Evolutionary conservation across 2,797 vertebrate genomes (phyloP).

Genomic region (Gallinago stenura): DNA sequence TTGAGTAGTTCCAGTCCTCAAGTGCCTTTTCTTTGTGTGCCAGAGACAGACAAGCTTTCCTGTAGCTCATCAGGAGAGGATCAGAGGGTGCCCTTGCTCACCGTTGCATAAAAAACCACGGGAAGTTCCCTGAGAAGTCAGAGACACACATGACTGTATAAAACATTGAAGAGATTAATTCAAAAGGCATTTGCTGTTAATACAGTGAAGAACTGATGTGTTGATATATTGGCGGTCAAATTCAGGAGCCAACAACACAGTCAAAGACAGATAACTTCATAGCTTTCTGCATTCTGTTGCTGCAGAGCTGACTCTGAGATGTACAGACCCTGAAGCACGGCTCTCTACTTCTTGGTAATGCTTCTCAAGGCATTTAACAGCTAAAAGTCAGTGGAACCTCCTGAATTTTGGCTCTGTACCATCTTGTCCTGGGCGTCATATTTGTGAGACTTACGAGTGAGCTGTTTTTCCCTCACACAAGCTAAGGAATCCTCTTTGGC

Average conservation of each 20-base stretch:
- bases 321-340: not conserved
- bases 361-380: not conserved
- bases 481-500: not conserved
- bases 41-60: not conserved
- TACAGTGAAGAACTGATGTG: fast-evolving
- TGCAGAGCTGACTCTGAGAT: not conserved
- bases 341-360: not conserved
- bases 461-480: not conserved
- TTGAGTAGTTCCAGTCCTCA: not conserved
- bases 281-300: not conserved
- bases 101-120: not conserved
- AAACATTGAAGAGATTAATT: not conserved
- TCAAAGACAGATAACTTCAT: not conserved
- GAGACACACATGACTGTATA: not conserved
- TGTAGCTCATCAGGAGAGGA: not conserved
- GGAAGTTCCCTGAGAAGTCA: not conserved
- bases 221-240: not conserved
- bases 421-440: not conserved
- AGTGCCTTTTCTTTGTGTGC: not conserved
- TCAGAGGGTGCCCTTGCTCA: not conserved
- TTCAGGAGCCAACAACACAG: not conserved
- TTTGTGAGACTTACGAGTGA: fast-evolving
- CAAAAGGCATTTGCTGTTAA: not conserved
- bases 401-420: not conserved
- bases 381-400: not conserved